Conservation (phyloP, 2,797 vertebrate genomes). For the Chaenodraco wilsoni region DNA sequence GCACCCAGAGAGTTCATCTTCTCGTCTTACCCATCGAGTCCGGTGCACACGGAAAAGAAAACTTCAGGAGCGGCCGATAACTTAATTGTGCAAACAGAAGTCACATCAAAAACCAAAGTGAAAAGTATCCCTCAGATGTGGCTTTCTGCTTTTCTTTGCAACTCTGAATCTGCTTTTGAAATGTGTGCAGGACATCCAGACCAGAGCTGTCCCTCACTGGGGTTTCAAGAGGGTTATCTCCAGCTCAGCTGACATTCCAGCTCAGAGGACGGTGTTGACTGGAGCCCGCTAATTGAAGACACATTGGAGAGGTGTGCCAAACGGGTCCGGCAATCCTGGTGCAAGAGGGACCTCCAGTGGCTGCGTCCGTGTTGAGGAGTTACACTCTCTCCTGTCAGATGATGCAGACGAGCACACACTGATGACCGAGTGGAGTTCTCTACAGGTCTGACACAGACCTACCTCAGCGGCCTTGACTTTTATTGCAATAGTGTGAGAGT, state of each 20-base stretch:
- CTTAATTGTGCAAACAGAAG: constrained; percentile 27
- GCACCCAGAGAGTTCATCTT: constrained; percentile 45
- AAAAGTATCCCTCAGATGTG: constrained; percentile 53
- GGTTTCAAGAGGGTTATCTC: constrained; percentile 72
- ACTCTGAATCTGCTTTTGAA: constrained; percentile 52
- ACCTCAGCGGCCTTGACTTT: constrained; percentile 8
- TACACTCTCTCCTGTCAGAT: background rate
- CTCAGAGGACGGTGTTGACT: constrained; percentile 69
- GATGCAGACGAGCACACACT: constrained; percentile 26
- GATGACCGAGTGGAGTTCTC: constrained; percentile 19
- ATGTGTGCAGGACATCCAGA: constrained; percentile 57
- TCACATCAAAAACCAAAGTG: constrained; percentile 24
- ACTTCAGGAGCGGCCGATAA: constrained; percentile 9
- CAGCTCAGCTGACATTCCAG: constrained; percentile 73
- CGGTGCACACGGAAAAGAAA: background rate
- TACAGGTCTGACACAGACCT: constrained; percentile 3
- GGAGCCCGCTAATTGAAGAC: constrained; percentile 76
- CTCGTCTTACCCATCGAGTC: constrained; percentile 38
- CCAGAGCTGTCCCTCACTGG: constrained; percentile 32
- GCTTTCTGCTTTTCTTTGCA: constrained; percentile 11
- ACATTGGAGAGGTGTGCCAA: constrained; percentile 71
- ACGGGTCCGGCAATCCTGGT: constrained; percentile 50
- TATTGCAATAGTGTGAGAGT: background rate
- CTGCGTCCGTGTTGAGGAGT: too few species aligned
- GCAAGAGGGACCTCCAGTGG: constrained; percentile 79